phyloP scores from a whole-genome alignment of 2,113 vertebrate genomes.

The Tachysurus vachellii region DNA sequence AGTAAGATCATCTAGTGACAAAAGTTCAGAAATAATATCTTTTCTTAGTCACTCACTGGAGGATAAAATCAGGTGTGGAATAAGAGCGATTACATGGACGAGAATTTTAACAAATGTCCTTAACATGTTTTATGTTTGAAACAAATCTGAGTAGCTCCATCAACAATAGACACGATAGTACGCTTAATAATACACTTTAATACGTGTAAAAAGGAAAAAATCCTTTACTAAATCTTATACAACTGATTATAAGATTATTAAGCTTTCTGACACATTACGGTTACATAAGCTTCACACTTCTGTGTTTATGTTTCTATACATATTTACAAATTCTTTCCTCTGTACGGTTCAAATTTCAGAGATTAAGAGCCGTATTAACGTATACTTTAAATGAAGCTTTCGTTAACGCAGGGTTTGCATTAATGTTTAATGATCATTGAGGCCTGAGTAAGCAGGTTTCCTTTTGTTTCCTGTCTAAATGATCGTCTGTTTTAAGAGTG shows the following conservation, averaged over 20 bases:
- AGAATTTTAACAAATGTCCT: background rate
- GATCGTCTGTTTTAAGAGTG: background rate
- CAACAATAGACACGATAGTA: background rate
- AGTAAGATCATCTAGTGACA: conserved; percentile 19
- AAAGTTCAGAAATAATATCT: background rate
- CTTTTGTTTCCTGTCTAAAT: too few relatives aligned
- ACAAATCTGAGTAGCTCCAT: background rate
- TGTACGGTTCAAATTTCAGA: background rate
- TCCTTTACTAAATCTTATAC: background rate
- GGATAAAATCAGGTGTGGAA: background rate
- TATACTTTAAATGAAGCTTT: background rate
- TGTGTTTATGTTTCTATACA: background rate
- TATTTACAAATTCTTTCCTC: background rate
- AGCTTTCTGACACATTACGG: background rate
- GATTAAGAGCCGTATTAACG: background rate
- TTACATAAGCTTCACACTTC: background rate
- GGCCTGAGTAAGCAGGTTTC: background rate
- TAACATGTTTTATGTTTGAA: background rate
- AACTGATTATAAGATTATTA: too few relatives aligned
- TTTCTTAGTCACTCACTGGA: background rate
- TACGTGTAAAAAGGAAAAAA: background rate
- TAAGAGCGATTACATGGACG: background rate
- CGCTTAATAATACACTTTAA: background rate
- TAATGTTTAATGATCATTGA: background rate
- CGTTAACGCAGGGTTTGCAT: background rate